These are phyloP conservation scores for Dunckerocampus dactyliophorus DNA, from an alignment of 2,113 vertebrate species.

Conservation along the genomic window DNA sequence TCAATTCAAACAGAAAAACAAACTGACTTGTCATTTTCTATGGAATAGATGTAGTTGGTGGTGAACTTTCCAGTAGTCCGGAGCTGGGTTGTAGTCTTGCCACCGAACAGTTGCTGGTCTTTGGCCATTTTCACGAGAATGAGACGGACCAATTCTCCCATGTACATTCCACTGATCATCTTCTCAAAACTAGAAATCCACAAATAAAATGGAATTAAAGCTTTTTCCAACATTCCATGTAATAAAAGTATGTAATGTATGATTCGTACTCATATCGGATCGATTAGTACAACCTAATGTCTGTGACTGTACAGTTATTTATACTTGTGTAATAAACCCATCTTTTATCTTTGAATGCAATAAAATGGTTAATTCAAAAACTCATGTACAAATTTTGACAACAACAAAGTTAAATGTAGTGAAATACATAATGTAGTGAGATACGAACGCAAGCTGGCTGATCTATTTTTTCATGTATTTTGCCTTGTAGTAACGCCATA, in stretches of 20 bases:
- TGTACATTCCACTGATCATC: slow-evolving; percentile 98
- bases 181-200: slow-evolving; percentile 87
- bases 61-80: slow-evolving; percentile 81
- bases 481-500: too few species aligned
- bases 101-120: slow-evolving; percentile 82
- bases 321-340: too few species aligned
- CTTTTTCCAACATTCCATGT: background rate
- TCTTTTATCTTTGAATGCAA: too few species aligned
- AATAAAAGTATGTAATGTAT: background rate
- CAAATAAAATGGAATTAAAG: background rate
- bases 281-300: too few species aligned
- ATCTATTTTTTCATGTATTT: too few species aligned
- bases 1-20: background rate
- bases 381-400: too few species aligned
- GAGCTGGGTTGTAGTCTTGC: slow-evolving; percentile 77
- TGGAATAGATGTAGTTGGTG: slow-evolving; percentile 83
- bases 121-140: slow-evolving; percentile 94
- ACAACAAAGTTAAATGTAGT: too few species aligned
- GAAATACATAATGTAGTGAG: too few species aligned
- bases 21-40: slow-evolving; percentile 80
- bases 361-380: too few species aligned
- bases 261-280: too few species aligned
- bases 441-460: too few species aligned
- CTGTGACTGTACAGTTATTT: too few species aligned
- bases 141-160: slow-evolving; percentile 93